phyloP scores from a whole-genome alignment of 2,888 invertebrate genomes.

The Schrankia costaestrigalis region DNA sequence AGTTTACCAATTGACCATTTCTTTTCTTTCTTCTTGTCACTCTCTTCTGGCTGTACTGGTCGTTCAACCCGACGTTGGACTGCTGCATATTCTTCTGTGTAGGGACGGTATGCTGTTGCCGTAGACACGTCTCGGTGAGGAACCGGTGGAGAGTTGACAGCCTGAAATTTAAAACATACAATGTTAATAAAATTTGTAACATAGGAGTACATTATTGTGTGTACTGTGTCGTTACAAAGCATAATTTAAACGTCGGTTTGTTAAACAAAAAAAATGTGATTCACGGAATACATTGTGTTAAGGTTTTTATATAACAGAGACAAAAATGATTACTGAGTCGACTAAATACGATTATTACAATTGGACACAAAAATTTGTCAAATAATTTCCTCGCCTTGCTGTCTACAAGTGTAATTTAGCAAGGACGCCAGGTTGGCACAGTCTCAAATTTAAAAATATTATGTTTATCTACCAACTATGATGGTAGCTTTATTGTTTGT shows the following conservation, averaged over 20 bases:
- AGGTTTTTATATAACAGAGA: too few relatives aligned
- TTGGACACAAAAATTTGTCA: constrained; percentile 12
- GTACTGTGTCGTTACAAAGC: background rate
- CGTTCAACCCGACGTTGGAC: constrained; percentile 61
- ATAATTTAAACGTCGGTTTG: background rate
- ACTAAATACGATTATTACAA: constrained; percentile 8
- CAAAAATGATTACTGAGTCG: constrained; percentile 3
- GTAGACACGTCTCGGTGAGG: constrained; percentile 66
- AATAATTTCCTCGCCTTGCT: constrained; percentile 45
- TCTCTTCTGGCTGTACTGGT: constrained; percentile 55
- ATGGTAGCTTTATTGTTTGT: too few relatives aligned
- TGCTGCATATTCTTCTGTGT: constrained; percentile 66
- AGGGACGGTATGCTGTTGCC: constrained; percentile 58
- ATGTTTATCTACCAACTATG: too few relatives aligned
- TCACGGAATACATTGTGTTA: too few relatives aligned
- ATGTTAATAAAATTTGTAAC: constrained; percentile 6
- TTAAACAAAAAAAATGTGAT: too few relatives aligned
- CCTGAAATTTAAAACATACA: constrained; percentile 56
- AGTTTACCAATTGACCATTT: constrained; percentile 92
- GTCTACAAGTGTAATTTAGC: constrained; percentile 53
- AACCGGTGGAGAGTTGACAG: constrained; percentile 75
- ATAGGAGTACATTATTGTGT: background rate
- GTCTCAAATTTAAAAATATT: constrained; percentile 53
- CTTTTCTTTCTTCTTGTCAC: constrained; percentile 81
- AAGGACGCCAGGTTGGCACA: constrained; percentile 60